Percentiles rank a stretch among this genome's conserved stretches.
These are phyloP conservation scores for Hylia prasina DNA, from an alignment of 2,113 vertebrate genomes.

Conservation along the genomic window DNA sequence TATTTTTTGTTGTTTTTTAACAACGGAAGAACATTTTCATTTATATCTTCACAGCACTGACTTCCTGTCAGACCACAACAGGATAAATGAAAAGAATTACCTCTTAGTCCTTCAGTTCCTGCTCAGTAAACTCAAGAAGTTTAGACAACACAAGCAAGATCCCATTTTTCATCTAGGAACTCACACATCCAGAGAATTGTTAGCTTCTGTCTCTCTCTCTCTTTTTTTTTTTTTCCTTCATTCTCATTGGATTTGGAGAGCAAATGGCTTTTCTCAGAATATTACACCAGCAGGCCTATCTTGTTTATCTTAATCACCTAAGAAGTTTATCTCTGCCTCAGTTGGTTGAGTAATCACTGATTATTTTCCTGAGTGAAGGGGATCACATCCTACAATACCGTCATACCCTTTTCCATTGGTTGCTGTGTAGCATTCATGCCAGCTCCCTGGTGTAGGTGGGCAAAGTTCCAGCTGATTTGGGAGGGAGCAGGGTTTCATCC, in stretches of 20 bases:
- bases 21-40: background rate
- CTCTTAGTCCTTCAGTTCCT: background rate
- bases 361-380: background rate
- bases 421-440: fast-evolving
- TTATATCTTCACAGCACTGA: background rate
- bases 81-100: background rate
- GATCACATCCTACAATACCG: background rate
- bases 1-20: background rate
- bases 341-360: background rate
- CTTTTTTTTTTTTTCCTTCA: too few relatives aligned
- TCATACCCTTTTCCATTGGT: background rate
- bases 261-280: background rate
- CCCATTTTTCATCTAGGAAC: background rate
- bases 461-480: background rate
- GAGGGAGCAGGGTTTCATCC: background rate
- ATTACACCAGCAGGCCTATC: background rate
- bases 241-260: background rate
- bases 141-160: background rate
- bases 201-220: background rate
- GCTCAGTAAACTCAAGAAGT: background rate
- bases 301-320: background rate
- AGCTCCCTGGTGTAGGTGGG: background rate
- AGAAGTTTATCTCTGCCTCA: background rate
- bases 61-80: background rate
- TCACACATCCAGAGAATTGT: background rate